Base-by-base conservation (phyloP, 2,797 vertebrate genomes). In the Clarias platycephalus region DNA sequence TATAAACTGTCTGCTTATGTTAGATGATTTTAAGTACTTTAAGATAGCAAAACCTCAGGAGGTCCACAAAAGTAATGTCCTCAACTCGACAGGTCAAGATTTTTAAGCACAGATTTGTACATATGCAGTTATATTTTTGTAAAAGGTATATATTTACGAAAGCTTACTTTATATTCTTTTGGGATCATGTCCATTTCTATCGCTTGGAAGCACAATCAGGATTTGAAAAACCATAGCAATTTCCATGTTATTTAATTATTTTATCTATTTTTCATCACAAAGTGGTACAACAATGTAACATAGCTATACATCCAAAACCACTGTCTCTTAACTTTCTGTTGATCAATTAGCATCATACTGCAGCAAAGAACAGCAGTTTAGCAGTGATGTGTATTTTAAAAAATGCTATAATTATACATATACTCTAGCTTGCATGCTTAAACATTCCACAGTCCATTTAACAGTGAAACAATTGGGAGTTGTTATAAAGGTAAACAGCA, bases 401-500 rank as follows among this genome's bases (percentile, higher is more conserved):
- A 6, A 58, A 76, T 34, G 74, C 53, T 58, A 31, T 34, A 5
- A 58, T 10, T 15, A 34, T 37, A 24, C 28, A 76, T 49, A 22
- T 31, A 22, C 37, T 44, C n/a, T 37, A 24, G 34, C 4, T 24
- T 40, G 31, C 24, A 72, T 18, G 68, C n/a, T 20, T 70, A n/a
- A 28, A 79, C 68, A 15, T 15, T 20, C 10, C 16, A 26, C 63
- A 40, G 26, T 28, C 24, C 4, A 22, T 53, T 24, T 7, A 67
- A 81, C 18, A 18, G 57, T 24, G 5, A 68, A 37, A 5, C 49
- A 1, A 28, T 1, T 75, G 28, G 0, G n/a, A 16, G 2, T 24
- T n/a, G 12, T 67, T 62, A 72, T 88, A 89, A 85, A 78, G 75
- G 9, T n/a, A 81, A 62, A 84, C 83, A 90, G 89, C 91, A 44